Evolutionary conservation across 2,888 invertebrate species (phyloP), one percentile per base, ranked within the genome.

Genomic region (Ophioninae sp.): DNA sequence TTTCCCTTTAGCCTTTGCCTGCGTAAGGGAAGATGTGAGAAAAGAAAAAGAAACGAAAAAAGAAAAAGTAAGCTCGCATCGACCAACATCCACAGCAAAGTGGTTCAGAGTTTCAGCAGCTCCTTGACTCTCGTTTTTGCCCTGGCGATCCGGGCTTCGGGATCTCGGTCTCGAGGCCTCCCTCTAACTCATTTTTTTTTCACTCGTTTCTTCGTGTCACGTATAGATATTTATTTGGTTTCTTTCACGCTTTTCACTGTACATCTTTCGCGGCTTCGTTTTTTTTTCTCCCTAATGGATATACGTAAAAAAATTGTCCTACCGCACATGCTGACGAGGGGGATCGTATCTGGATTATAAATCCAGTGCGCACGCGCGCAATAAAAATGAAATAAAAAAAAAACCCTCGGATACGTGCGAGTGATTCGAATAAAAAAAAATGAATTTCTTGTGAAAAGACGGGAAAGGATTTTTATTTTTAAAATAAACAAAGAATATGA

Each of bases 101-200:
- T 50, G 37, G 30, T 20, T 8, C 61, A 79, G 82, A 44, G 21
- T 65, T 80, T 80, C 80, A 44, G 69, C 30, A 62, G 79, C 79
- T 79, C 59, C 75, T 79, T 79, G 75, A 69, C 69, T 82, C 61
- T 65, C 73, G 74, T 68, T 76, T 79, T 79, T 62, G 65, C 64
- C 70, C 75, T 65, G 68, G 72, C 73, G 67, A 81, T 77, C 81
- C 76, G 57, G 64, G 75, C 70, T 61, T 59, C 61, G 75, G 61
- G 56, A 69, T 73, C 68, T 44, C 44, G n/a, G 74, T 75, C 64
- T 76, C 61, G 50, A 23, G 50, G 50, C 17, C 50, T 50, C 30
- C 70, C 65, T 61, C 44, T 65, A 3, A n/a, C 20, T 50, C 23
- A 50, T 50, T 23, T 62, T 64, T 50, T 56, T 59, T 57, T 39